These are phyloP conservation scores for Acromyrmex charruanus DNA, from an alignment of 1,140 invertebrate genomes.

Conservation along the genomic window DNA sequence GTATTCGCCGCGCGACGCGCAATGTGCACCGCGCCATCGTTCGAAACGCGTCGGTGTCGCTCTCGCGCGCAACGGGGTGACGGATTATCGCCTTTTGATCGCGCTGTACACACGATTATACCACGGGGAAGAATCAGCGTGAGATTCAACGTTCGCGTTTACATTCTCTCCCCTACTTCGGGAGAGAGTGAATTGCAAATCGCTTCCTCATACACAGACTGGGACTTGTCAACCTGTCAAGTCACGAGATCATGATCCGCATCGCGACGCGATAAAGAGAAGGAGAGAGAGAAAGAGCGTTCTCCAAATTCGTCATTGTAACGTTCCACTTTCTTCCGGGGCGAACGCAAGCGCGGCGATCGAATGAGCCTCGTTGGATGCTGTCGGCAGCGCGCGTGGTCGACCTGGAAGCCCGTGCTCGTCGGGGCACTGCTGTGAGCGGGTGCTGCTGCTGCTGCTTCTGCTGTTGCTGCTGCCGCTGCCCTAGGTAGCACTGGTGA, in stretches of 20 bases:
- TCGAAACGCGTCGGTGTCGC: constrained; percentile 73
- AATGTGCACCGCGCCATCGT: constrained; percentile 81
- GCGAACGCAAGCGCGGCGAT: constrained; percentile 6
- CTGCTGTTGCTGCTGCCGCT: background rate
- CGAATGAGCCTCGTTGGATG: constrained; percentile 60
- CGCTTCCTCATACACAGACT: background rate
- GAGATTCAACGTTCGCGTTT: background rate
- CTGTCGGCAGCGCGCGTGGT: constrained; percentile 38
- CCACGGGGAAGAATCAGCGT: background rate
- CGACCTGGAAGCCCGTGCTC: constrained; percentile 54
- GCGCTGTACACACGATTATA: background rate
- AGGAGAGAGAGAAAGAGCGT: background rate
- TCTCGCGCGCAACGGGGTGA: constrained; percentile 15
- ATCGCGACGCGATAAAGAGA: background rate
- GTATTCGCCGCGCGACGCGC: constrained; percentile 74
- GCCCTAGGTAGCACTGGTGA: too few species aligned
- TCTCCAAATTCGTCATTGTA: background rate
- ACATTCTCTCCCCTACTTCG: background rate
- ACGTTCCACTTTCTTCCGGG: background rate
- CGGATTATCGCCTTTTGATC: background rate
- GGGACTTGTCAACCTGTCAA: background rate
- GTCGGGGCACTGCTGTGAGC: constrained; percentile 60
- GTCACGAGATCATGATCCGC: constrained; percentile 21
- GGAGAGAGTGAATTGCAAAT: background rate
- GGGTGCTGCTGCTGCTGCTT: background rate